phyloP scores from a whole-genome alignment of 2,797 vertebrate species.

The Chiroxiphia lanceolata region DNA sequence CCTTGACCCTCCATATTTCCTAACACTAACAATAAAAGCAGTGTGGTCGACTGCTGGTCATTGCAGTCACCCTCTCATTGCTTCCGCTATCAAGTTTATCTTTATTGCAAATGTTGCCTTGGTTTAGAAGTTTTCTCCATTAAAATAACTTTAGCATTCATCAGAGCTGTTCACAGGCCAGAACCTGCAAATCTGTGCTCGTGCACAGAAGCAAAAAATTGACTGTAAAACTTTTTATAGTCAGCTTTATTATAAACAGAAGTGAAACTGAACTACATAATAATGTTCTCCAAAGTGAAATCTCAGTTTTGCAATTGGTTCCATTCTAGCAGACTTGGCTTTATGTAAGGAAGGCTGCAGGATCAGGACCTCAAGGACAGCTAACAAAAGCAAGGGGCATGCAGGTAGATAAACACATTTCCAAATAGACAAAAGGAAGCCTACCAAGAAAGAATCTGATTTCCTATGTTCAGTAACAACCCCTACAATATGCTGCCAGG shows the following conservation, averaged over 20 bases:
- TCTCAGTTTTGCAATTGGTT: neutral
- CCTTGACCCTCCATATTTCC: neutral
- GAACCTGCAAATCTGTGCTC: neutral
- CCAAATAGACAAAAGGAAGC: neutral
- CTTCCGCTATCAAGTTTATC: neutral
- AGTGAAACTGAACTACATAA: neutral
- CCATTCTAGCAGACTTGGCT: neutral
- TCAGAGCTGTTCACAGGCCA: neutral
- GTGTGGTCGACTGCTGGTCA: neutral
- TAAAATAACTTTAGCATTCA: neutral
- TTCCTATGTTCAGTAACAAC: neutral
- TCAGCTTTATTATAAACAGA: neutral
- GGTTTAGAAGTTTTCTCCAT: neutral
- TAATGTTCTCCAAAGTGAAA: neutral
- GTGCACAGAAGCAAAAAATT: neutral
- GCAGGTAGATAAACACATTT: neutral
- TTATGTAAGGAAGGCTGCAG: neutral
- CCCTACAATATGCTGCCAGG: neutral
- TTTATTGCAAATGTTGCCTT: neutral
- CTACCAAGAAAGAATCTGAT: neutral
- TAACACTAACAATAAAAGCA: neutral
- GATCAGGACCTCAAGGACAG: neutral
- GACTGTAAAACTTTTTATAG: neutral
- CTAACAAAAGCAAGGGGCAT: neutral
- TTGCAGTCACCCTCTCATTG: neutral